Base-by-base conservation (phyloP, 2,797 vertebrate species). In the Leuciscus waleckii region DNA sequence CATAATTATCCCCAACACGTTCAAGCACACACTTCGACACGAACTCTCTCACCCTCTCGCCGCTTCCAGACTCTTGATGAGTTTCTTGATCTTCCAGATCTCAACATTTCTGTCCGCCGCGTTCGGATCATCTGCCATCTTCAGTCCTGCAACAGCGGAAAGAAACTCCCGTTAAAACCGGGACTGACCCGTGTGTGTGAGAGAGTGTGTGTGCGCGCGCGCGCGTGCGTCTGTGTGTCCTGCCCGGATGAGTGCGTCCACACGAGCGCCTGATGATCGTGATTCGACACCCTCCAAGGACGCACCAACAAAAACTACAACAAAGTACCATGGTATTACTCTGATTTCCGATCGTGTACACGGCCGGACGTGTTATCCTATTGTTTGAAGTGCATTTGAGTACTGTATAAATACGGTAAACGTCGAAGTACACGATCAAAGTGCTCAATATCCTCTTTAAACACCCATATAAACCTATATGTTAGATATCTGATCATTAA, bases 1-100 rank as follows among this genome's bases (percentile, higher is more conserved):
- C 32, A 21, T 16, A 23, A 2, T 5, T 3, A 26, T 0, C 0
- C 17, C 0, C 10, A 11, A 13, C 14, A 29, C 51, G 26, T 4
- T 0, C 4, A 1, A 54, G 78, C 21, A 16, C 75, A 43, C 75
- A 43, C 26, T 5, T 35, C 4, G 2, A 29, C 54, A 5, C 56
- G 54, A 74, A 23, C 37, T 65, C 68, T 56, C 97, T 94, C 94
- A 99, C 98, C 98, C 98, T 85, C 98, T 96, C 89, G 98, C 97
- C 89, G 98, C 98, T 93, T 99, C 97, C 93, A 99, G 96, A 96
- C 98, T 99, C 95, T 98, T 98, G 90, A 99, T 99, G 94, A 99
- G 97, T 94, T 99, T 99, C 96, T 99, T 99, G 95, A 99, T 99
- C 95, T 99, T 99, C 98, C 98, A 99, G 93, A 99, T 99, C 94